Evolutionary conservation across 2,113 vertebrate species (phyloP).

Genomic region (Lycaon pictus): DNA sequence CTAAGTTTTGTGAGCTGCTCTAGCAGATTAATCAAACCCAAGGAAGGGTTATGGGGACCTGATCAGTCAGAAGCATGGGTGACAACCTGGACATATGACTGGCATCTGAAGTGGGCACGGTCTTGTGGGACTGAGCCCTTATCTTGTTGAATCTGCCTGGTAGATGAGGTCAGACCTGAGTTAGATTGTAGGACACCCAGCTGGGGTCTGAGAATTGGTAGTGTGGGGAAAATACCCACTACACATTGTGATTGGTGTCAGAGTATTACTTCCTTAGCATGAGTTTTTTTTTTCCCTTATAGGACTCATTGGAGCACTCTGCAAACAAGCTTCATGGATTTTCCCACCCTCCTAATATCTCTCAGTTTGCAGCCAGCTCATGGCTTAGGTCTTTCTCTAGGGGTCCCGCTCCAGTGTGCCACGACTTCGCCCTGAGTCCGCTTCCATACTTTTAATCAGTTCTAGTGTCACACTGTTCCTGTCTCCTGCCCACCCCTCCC

Average conservation of each 20-base stretch:
- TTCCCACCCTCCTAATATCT: too few relatives aligned
- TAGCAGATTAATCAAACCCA: background rate
- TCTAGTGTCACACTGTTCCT: background rate
- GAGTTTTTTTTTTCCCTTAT: background rate
- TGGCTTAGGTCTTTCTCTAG: background rate
- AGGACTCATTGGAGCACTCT: background rate
- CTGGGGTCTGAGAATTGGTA: background rate
- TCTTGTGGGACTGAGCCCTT: background rate
- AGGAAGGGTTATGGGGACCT: background rate
- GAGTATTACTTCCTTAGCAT: background rate
- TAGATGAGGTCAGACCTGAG: background rate
- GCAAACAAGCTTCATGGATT: background rate
- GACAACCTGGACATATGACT: background rate
- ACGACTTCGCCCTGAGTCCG: fast-evolving
- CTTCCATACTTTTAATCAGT: background rate
- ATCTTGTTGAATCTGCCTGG: background rate
- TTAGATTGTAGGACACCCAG: background rate
- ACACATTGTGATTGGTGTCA: background rate
- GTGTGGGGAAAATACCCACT: background rate
- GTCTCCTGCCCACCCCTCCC: background rate
- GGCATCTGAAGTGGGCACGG: background rate
- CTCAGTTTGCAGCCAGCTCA: background rate
- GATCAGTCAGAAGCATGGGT: background rate
- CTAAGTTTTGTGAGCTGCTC: background rate
- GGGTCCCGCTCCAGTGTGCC: too few relatives aligned